Evolutionary conservation across 2,888 invertebrate species (phyloP), one percentile per base, ranked within the genome.

Genomic region (Noctua janthina): DNA sequence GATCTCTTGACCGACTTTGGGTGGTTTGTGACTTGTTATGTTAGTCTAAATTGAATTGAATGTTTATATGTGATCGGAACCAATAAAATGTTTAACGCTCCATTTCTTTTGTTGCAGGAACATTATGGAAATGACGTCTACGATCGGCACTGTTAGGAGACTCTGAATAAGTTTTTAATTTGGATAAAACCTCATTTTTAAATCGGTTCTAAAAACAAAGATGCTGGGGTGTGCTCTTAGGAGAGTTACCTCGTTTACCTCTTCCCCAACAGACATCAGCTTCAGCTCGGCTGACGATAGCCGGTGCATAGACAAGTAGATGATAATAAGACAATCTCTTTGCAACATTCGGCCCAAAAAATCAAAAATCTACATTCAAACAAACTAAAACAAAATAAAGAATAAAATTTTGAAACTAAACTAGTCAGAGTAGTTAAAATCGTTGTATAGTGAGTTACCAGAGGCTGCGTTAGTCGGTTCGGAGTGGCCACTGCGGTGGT

Each of bases 281-380:
- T 95, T 94, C 89, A 95, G 96, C 94, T 95, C 96, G 95, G 96
- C 96, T 94, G 94, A 94, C 92, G 96, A 97, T 93, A 96, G 96
- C 95, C 96, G 97, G 92, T 96, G 96, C 93, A 94, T 97, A 95
- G 96, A 96, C 94, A 96, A 97, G 96, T 96, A 96, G 95, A 95
- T 94, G 89, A 90, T 85, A 86, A 70, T 81, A 82, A 89, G 89
- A 89, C 85, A 91, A 88, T 87, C 82, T 87, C 87, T 90, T 84
- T 88, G 82, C 76, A 84, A 83, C 23, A 92, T 92, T 94, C 91
- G 93, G 93, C 93, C 91, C 87, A 87, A 87, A 82, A 87, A 80
- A 90, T 78, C 76, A 88, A 91, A 91, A 81, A 87, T 81, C 78
- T 86, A 87, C 88, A 87, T 87, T 85, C 78, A 73, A 83, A 79